Evolutionary conservation across 2,888 invertebrate genomes (phyloP).

Genomic region (Cosmia pyralina): DNA sequence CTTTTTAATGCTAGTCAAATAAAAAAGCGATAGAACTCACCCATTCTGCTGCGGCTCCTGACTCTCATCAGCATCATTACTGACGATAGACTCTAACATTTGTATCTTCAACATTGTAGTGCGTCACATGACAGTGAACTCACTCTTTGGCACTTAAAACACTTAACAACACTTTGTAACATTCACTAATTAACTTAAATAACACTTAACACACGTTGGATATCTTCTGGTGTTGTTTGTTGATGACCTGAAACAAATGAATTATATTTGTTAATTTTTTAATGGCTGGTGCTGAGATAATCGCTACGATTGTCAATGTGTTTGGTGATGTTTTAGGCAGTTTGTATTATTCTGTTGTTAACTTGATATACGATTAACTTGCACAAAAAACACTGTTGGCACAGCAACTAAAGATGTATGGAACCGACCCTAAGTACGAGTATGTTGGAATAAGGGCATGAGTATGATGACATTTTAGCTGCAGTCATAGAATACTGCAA

Average conservation of each 20-base stretch:
- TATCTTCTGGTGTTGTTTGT: slow-evolving; percentile 52
- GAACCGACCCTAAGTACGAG: neutral
- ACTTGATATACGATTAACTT: neutral
- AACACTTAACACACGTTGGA: slow-evolving; percentile 28
- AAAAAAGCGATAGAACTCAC: slow-evolving; percentile 71
- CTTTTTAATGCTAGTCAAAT: neutral
- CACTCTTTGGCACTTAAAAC: slow-evolving; percentile 64
- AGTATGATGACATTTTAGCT: neutral
- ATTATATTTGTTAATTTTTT: neutral
- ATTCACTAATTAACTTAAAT: slow-evolving; percentile 42
- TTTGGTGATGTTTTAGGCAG: neutral
- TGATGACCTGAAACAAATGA: slow-evolving; percentile 72
- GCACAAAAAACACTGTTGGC: neutral
- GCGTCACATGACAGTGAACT: slow-evolving; percentile 84
- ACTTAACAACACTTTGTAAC: slow-evolving; percentile 55
- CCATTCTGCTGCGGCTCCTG: slow-evolving; percentile 85
- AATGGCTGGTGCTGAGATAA: neutral
- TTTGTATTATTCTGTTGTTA: neutral
- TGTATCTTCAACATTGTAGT: slow-evolving; percentile 93
- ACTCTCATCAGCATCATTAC: slow-evolving; percentile 90
- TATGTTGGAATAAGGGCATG: no score
- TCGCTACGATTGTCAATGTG: neutral
- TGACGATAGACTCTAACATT: slow-evolving; percentile 94
- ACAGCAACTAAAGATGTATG: no score
- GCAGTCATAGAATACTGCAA: neutral